phyloP scores from a whole-genome alignment of 2,113 vertebrate genomes.

The Thalassarche chlororhynchos region DNA sequence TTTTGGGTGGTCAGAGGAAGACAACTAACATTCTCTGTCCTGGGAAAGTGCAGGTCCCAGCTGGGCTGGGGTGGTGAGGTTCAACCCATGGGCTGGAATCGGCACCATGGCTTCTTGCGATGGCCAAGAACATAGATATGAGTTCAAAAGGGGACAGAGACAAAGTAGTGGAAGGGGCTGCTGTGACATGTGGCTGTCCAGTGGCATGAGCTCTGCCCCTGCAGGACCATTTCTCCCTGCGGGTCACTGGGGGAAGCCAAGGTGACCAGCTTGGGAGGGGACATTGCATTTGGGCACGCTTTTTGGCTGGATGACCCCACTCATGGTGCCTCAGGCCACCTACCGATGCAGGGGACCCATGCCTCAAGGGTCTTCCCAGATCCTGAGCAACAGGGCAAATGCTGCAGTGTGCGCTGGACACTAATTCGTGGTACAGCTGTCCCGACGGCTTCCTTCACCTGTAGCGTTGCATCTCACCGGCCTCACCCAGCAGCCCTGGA shows the following conservation, averaged over 20 bases:
- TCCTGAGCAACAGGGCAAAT: not conserved
- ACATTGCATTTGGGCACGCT: not conserved
- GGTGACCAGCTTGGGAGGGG: not conserved
- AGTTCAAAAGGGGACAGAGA: not conserved
- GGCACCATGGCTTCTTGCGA: not conserved
- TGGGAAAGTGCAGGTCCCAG: not conserved
- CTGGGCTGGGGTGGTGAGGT: not conserved
- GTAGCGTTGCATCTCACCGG: not conserved
- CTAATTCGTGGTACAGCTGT: too few relatives aligned
- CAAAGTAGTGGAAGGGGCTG: not conserved
- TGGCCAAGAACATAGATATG: not conserved
- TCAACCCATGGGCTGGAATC: not conserved
- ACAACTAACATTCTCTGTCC: not conserved
- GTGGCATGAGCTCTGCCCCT: not conserved
- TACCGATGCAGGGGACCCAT: not conserved
- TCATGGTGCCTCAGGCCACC: not conserved
- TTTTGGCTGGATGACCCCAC: not conserved
- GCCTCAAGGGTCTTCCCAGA: not conserved
- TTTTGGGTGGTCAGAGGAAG: not conserved
- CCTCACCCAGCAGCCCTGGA: not conserved
- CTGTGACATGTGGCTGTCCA: not conserved
- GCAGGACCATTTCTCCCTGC: not conserved
- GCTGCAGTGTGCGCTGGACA: too few relatives aligned
- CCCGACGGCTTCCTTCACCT: rapidly evolving
- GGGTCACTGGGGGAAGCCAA: not conserved